phyloP scores from a whole-genome alignment of 2,113 vertebrate species.

The Merops nubicus region DNA sequence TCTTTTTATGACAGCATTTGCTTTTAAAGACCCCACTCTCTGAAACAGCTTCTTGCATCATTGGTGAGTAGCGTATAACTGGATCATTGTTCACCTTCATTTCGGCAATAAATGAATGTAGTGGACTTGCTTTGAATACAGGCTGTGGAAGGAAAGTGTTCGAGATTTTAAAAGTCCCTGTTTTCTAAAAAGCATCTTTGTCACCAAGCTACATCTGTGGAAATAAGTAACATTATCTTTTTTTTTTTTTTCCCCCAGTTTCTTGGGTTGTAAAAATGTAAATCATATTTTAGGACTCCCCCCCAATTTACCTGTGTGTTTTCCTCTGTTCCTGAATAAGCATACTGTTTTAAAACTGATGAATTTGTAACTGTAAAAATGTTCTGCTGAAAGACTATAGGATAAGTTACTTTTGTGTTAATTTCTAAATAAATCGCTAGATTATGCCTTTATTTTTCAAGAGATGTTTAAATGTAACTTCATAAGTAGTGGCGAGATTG shows the following conservation, averaged over 20 bases:
- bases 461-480: not conserved
- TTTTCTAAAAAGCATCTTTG: not conserved
- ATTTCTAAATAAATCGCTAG: not conserved
- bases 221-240: not conserved
- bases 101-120: not conserved
- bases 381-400: not conserved
- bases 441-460: not conserved
- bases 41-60: conserved; percentile 5
- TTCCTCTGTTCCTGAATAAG: not conserved
- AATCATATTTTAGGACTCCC: not conserved
- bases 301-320: not conserved
- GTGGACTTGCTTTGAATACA: not conserved
- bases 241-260: not conserved
- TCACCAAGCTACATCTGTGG: not conserved
- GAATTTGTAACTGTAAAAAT: not conserved
- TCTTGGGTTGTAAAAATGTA: not conserved
- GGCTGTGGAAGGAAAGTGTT: not conserved
- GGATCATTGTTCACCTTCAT: not conserved
- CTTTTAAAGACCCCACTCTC: not conserved
- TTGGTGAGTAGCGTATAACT: not conserved
- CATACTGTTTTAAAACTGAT: not conserved
- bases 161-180: not conserved
- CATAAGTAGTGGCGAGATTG: not conserved
- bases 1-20: not conserved
- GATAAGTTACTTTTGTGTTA: not conserved